Conservation (phyloP, 2,888 invertebrate species). For the Lithophane semibrunnea region DNA sequence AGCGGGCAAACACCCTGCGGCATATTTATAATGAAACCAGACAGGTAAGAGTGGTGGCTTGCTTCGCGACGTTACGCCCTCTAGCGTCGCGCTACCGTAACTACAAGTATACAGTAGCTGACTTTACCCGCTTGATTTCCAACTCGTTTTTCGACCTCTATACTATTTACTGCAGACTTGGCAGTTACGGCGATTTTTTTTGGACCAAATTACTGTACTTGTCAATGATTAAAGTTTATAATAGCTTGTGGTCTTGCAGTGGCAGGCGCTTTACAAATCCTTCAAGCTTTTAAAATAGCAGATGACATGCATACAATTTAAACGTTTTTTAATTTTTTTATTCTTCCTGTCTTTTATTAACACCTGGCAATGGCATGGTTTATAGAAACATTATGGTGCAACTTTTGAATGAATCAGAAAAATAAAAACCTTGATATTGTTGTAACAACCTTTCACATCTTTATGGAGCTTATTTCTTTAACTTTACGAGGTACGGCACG, state of each 20-base stretch:
- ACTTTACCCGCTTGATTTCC: slow-evolving; percentile 60
- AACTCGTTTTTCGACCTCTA: slow-evolving; percentile 60
- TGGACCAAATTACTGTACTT: neutral
- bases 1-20: slow-evolving; percentile 76
- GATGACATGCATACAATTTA: neutral
- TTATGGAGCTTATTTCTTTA: slow-evolving; percentile 12
- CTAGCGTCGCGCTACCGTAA: slow-evolving; percentile 66
- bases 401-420: neutral
- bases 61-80: slow-evolving; percentile 70
- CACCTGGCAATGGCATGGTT: slow-evolving; percentile 6
- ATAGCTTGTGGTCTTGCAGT: neutral
- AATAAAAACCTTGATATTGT: neutral
- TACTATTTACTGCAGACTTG: slow-evolving; percentile 42
- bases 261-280: slow-evolving; percentile 5
- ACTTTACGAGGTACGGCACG: slow-evolving; percentile 1
- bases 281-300: neutral
- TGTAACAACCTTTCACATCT: neutral
- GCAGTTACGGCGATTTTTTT: slow-evolving; percentile 13
- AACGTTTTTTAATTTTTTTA: neutral
- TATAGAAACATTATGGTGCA: neutral
- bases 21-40: slow-evolving; percentile 82
- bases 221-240: slow-evolving; percentile 23
- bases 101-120: slow-evolving; percentile 63
- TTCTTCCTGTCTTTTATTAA: neutral
- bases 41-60: slow-evolving; percentile 74